Evolutionary conservation across 2,797 vertebrate genomes (phyloP).

Genomic region (Phalloptychus januarius): DNA sequence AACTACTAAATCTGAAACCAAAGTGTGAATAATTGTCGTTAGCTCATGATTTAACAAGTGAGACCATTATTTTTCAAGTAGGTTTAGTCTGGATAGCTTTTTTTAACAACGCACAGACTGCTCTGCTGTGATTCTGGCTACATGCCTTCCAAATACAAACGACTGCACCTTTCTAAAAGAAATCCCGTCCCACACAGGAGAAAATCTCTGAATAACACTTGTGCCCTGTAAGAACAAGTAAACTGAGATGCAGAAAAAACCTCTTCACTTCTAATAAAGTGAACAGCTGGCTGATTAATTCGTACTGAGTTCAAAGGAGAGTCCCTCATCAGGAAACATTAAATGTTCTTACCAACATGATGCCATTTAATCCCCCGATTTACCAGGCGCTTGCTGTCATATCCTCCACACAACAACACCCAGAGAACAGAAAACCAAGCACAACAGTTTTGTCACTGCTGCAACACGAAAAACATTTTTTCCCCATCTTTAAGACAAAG

Average conservation of each 20-base stretch:
- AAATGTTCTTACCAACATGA: slow-evolving; percentile 76
- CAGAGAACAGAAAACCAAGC: slow-evolving; percentile 37
- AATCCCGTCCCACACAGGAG: slow-evolving; percentile 8
- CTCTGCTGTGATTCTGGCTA: neutral
- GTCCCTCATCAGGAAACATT: slow-evolving; percentile 75
- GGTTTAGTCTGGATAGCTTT: neutral
- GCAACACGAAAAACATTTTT: slow-evolving; percentile 44
- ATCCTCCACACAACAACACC: slow-evolving; percentile 43
- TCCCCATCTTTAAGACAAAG: slow-evolving; percentile 63
- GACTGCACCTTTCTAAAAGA: neutral
- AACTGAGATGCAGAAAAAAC: slow-evolving; percentile 38
- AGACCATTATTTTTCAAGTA: neutral
- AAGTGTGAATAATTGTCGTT: neutral
- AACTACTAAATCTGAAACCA: neutral
- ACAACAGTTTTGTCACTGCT: slow-evolving; percentile 40
- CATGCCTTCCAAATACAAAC: neutral
- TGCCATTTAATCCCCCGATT: slow-evolving; percentile 69
- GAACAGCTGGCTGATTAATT: slow-evolving; percentile 56
- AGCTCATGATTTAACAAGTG: neutral
- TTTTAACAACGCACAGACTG: neutral
- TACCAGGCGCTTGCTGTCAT: slow-evolving; percentile 46
- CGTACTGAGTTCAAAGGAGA: slow-evolving; percentile 73
- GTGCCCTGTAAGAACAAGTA: slow-evolving; percentile 18
- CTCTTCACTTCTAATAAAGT: slow-evolving; percentile 64
- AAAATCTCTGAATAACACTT: slow-evolving; percentile 13